A percentile compares a stretch with the other conserved stretches of the same genome.
Conservation (phyloP, 2,888 invertebrate genomes). For the Apodemia mormo region DNA sequence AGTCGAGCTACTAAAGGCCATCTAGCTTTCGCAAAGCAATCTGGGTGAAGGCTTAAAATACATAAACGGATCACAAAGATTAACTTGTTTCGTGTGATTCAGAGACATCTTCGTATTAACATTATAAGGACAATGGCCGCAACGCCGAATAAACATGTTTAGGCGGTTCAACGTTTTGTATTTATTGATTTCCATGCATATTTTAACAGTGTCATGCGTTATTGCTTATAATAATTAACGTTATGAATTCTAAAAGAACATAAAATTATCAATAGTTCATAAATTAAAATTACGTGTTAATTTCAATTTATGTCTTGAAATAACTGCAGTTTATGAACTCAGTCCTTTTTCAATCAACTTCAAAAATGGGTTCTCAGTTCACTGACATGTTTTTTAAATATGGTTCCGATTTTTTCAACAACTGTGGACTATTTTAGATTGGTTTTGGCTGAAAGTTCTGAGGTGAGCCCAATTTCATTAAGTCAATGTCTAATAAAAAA, state of each 20-base stretch:
- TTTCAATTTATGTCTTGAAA: no score
- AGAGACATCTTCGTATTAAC: not conserved
- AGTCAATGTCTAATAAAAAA: no score
- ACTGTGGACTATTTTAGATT: no score
- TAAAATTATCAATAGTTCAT: not conserved
- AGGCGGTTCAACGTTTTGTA: conserved; percentile 5
- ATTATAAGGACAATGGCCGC: not conserved
- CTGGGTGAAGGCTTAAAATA: conserved; percentile 11
- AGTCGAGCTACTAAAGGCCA: conserved; percentile 6
- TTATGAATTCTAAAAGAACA: not conserved
- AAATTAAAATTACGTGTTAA: no score
- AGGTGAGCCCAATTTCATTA: no score
- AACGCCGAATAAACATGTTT: not conserved
- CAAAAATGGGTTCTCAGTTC: no score
- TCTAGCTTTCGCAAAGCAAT: conserved; percentile 15
- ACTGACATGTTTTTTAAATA: no score
- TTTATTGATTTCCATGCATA: not conserved
- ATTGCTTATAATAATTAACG: not conserved
- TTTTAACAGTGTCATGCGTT: not conserved
- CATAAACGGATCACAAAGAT: conserved; percentile 13
- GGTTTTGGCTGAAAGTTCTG: no score
- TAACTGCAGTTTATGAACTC: no score
- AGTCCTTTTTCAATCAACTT: no score
- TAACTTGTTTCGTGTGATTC: conserved; percentile 1
- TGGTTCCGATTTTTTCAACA: no score